phyloP scores from a whole-genome alignment of 2,797 vertebrate genomes.

The Ara ararauna region DNA sequence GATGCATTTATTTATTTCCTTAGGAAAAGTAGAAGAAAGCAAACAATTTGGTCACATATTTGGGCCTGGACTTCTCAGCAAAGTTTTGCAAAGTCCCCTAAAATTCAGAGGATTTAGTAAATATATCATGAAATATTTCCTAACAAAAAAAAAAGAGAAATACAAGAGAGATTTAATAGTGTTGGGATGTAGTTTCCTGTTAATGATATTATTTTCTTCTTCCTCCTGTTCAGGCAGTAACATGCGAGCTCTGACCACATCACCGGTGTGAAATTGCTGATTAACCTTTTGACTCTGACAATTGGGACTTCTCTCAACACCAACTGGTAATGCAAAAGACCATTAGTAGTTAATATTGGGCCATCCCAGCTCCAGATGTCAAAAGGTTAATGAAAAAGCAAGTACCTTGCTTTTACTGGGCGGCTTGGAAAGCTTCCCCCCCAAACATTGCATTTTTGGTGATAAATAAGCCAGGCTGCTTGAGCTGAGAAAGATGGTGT shows the following conservation, averaged over 20 bases:
- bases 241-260: slow-evolving; percentile 50
- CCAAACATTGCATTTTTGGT: slow-evolving; percentile 56
- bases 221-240: slow-evolving; percentile 17
- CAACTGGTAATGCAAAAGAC: slow-evolving; percentile 69
- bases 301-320: slow-evolving; percentile 54
- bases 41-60: not conserved
- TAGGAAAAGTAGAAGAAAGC: not conserved
- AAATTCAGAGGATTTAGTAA: not conserved
- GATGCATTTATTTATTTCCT: not conserved
- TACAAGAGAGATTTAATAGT: not conserved
- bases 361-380: slow-evolving; percentile 60
- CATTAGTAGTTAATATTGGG: slow-evolving; percentile 62
- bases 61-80: not conserved
- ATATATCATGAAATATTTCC: not conserved
- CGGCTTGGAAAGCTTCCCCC: slow-evolving; percentile 52
- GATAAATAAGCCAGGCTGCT: slow-evolving; percentile 58
- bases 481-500: slow-evolving; percentile 63
- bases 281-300: slow-evolving; percentile 71
- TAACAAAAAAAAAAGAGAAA: not conserved
- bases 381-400: slow-evolving; percentile 77
- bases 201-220: slow-evolving; percentile 26
- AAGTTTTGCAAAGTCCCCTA: not conserved
- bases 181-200: not conserved
- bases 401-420: slow-evolving; percentile 63
- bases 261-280: slow-evolving; percentile 69